Evolutionary conservation across 2,888 invertebrate genomes (phyloP).

Genomic region (Chloromyia formosa): DNA sequence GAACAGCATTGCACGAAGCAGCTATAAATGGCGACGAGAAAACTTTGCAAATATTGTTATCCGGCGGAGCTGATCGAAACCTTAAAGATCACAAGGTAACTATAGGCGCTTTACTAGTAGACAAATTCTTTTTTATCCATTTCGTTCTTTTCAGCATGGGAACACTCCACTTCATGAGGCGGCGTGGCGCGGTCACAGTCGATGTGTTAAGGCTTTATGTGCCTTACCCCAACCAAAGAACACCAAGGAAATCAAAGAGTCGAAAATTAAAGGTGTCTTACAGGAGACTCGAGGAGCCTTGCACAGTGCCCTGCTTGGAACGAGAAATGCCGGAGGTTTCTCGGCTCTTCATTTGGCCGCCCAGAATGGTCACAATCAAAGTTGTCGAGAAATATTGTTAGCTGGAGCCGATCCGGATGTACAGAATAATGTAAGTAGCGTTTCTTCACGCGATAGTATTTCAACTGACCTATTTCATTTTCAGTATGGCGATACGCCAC

Average conservation of each 20-base stretch:
- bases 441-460: neutral
- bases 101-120: neutral
- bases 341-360: slow-evolving; percentile 93
- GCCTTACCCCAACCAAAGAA: slow-evolving; percentile 53
- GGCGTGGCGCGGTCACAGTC: slow-evolving; percentile 93
- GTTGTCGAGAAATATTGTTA: slow-evolving; percentile 85
- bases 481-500: slow-evolving; percentile 92
- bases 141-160: slow-evolving; percentile 75
- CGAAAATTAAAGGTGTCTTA: slow-evolving; percentile 54
- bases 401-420: slow-evolving; percentile 88
- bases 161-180: slow-evolving; percentile 95
- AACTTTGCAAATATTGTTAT: slow-evolving; percentile 55
- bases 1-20: slow-evolving; percentile 58
- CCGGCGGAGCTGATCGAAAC: slow-evolving; percentile 57
- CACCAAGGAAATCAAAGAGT: slow-evolving; percentile 54
- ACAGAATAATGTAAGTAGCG: slow-evolving; percentile 80
- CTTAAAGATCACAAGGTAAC: slow-evolving; percentile 57
- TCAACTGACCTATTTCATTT: slow-evolving; percentile 32
- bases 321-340: slow-evolving; percentile 86
- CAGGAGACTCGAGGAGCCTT: slow-evolving; percentile 64
- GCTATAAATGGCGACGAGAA: slow-evolving; percentile 58
- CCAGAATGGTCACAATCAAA: slow-evolving; percentile 97
- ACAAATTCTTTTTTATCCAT: slow-evolving; percentile 54
- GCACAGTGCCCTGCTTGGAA: slow-evolving; percentile 71
- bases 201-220: slow-evolving; percentile 78